phyloP scores from a whole-genome alignment of 2,797 vertebrate species.

The Siniperca scherzeri region DNA sequence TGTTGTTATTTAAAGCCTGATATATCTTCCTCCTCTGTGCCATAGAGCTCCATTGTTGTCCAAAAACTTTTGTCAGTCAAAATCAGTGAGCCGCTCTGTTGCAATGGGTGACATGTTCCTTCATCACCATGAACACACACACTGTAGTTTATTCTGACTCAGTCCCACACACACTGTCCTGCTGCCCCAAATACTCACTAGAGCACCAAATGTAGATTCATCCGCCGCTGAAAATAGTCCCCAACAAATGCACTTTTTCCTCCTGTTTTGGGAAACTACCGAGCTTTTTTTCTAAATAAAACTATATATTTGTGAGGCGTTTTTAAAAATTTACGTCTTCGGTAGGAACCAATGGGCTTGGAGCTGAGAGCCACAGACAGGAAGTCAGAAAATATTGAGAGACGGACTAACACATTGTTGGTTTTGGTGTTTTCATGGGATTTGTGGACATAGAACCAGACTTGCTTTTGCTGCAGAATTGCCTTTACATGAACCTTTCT shows the following conservation, averaged over 20 bases:
- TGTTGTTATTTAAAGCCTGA: neutral
- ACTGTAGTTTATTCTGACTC: too few relatives aligned
- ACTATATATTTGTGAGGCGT: neutral
- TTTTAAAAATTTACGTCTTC: neutral
- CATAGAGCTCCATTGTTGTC: too few relatives aligned
- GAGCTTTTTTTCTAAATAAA: neutral
- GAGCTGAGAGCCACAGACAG: too few relatives aligned
- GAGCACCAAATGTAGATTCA: neutral
- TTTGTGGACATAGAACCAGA: neutral
- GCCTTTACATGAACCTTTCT: neutral
- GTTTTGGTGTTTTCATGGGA: neutral
- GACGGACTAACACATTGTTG: too few relatives aligned
- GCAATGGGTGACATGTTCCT: neutral
- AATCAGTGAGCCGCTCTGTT: neutral
- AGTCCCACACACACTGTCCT: fast-evolving
- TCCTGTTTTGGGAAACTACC: too few relatives aligned
- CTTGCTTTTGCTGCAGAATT: neutral
- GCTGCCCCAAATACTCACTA: neutral
- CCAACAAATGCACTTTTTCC: neutral
- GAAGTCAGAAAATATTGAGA: too few relatives aligned
- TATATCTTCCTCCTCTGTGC: neutral
- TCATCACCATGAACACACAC: neutral
- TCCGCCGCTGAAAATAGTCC: neutral
- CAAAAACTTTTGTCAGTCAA: too few relatives aligned
- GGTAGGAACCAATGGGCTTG: neutral